Percentiles rank a stretch among this genome's conserved stretches.
Conservation (phyloP, 2,797 vertebrate genomes). For the Emys orbicularis region DNA sequence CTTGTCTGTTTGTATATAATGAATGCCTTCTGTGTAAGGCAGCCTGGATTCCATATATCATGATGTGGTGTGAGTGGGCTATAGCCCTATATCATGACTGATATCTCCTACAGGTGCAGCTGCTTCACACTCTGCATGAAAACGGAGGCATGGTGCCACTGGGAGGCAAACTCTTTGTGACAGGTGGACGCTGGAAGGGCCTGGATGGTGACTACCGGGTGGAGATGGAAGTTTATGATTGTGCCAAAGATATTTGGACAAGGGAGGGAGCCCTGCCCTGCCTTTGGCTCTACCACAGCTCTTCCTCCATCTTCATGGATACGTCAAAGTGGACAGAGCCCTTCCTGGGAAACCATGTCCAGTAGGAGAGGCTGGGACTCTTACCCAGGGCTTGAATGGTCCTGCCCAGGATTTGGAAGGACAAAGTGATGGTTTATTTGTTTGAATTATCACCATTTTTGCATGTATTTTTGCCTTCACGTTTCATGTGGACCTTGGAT, state of each 20-base stretch:
- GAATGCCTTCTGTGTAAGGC: not conserved
- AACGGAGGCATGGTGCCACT: constrained; percentile 92
- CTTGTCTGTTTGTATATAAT: not conserved
- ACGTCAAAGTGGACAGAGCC: constrained; percentile 88
- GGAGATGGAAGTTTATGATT: constrained; percentile 94
- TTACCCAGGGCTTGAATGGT: not conserved
- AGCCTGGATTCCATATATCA: not conserved
- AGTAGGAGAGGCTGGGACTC: not conserved
- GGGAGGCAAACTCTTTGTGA: constrained; percentile 87
- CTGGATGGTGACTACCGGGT: constrained; percentile 96
- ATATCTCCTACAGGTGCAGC: constrained; percentile 86
- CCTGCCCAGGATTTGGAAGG: not conserved
- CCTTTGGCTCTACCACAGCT: constrained; percentile 94
- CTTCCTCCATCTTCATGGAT: constrained; percentile 92
- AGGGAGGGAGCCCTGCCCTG: constrained; percentile 89
- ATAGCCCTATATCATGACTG: fast-evolving
- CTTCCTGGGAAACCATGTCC: constrained; percentile 79
- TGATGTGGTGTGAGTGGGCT: not conserved
- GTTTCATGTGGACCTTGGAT: not conserved
- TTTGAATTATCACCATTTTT: not conserved
- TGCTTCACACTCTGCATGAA: constrained; percentile 95
- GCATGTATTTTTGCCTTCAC: not conserved
- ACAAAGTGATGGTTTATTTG: not conserved
- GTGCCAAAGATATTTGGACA: constrained; percentile 86
- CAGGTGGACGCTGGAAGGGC: constrained; percentile 96